phyloP scores from a whole-genome alignment of 2,888 invertebrate genomes.

The Callinectes sapidus region DNA sequence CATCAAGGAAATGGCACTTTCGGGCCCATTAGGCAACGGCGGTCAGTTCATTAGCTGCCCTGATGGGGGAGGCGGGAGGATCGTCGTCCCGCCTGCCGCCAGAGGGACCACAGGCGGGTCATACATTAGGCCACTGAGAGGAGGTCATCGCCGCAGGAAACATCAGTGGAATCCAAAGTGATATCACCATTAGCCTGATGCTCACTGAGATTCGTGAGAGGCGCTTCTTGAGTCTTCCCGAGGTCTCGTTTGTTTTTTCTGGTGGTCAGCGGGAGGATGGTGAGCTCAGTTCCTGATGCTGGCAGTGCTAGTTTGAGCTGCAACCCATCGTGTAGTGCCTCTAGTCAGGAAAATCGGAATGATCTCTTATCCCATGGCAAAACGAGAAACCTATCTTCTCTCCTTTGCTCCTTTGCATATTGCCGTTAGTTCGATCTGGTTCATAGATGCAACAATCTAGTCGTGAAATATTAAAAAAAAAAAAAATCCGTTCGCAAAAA shows the following conservation, averaged over 20 bases:
- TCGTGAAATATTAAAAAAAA: no score
- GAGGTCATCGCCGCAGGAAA: slow-evolving; percentile 26
- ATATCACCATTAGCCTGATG: neutral
- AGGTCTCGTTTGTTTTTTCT: neutral
- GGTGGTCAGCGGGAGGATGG: neutral
- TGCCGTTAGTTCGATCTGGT: neutral
- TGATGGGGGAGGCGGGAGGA: neutral
- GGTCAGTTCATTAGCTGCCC: slow-evolving; percentile 27
- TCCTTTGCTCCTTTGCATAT: neutral
- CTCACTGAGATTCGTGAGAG: neutral
- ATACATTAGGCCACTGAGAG: slow-evolving; percentile 5
- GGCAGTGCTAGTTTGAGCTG: neutral
- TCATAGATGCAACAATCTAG: neutral
- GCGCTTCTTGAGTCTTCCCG: neutral
- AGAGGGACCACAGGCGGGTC: slow-evolving; percentile 11
- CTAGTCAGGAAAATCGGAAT: neutral
- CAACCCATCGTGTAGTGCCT: neutral
- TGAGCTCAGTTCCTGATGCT: neutral
- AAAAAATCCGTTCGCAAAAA: no score
- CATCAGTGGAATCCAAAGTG: slow-evolving; percentile 20
- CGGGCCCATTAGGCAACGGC: slow-evolving; percentile 26
- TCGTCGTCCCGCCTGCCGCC: slow-evolving; percentile 22
- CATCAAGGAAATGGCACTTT: slow-evolving; percentile 37
- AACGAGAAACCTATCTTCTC: neutral
- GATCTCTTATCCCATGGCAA: neutral